Evolutionary conservation across 2,113 vertebrate genomes (phyloP).

Genomic region (Triplophysa dalaica): DNA sequence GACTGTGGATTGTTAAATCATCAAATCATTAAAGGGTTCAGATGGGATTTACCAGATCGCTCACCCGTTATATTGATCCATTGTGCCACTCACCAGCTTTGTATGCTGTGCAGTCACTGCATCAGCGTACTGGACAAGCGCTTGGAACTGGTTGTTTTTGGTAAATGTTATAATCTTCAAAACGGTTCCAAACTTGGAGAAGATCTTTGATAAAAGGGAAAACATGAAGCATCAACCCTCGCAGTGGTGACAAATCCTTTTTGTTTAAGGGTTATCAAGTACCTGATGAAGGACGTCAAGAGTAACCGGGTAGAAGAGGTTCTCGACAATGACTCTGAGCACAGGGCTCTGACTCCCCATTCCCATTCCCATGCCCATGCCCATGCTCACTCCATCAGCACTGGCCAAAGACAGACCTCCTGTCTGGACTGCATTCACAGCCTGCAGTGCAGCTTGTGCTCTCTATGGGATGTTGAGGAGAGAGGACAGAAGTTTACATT

Average conservation of each 20-base stretch:
- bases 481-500: not conserved
- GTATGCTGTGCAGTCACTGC: conserved; percentile 89
- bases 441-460: conserved; percentile 92
- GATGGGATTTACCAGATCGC: not conserved
- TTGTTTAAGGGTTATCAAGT: not conserved
- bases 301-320: conserved; percentile 96
- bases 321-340: conserved; percentile 93
- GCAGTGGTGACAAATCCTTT: not conserved
- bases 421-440: conserved; percentile 87
- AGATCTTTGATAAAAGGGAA: conserved; percentile 77
- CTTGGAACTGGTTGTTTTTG: conserved; percentile 98
- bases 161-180: conserved; percentile 98
- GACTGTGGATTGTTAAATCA: conserved; percentile 69
- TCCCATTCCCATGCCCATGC: too few species aligned
- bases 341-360: conserved; percentile 84
- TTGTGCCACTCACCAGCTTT: conserved; percentile 81
- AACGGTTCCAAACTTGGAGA: conserved; percentile 96
- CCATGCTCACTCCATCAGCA: conserved; percentile 61
- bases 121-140: conserved; percentile 90
- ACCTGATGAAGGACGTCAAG: conserved; percentile 98
- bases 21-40: conserved; percentile 16
- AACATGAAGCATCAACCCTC: not conserved
- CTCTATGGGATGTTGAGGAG: conserved; percentile 71
- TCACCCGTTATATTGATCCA: conserved; percentile 10
- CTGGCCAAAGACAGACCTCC: conserved; percentile 77